A percentile compares a stretch with the other conserved stretches of the same genome.
phyloP scores from a whole-genome alignment of 2,797 vertebrate species.

The Tragelaphus oryx region DNA sequence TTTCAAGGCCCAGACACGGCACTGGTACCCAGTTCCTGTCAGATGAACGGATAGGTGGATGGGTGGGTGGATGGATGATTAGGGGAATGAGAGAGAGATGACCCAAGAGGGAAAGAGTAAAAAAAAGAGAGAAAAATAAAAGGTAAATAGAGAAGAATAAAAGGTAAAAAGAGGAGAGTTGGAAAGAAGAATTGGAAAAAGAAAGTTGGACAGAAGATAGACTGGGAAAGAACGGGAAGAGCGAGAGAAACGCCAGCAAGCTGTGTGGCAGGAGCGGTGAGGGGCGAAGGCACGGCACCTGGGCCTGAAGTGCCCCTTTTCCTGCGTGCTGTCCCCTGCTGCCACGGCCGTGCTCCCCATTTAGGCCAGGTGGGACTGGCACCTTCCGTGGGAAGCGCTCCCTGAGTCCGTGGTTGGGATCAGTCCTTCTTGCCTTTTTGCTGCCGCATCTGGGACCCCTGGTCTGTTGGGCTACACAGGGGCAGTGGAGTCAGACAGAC shows the following conservation, averaged over 20 bases:
- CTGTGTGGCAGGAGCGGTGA: too few relatives aligned
- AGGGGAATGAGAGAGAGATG: not conserved
- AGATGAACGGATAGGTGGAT: not conserved
- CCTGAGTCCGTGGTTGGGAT: not conserved
- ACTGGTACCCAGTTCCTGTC: not conserved
- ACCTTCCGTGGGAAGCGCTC: not conserved
- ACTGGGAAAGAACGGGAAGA: not conserved
- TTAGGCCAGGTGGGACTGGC: not conserved
- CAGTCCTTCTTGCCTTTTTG: not conserved
- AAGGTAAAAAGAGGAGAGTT: not conserved
- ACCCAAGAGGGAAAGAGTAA: not conserved
- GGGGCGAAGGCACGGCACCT: rapidly evolving
- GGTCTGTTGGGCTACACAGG: not conserved
- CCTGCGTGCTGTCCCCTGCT: not conserved
- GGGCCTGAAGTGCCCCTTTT: not conserved
- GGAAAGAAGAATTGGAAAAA: not conserved
- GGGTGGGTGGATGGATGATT: not conserved
- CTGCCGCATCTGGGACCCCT: not conserved
- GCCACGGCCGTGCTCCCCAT: rapidly evolving
- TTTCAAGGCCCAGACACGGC: not conserved
- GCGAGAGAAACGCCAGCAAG: not conserved
- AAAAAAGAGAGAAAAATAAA: not conserved
- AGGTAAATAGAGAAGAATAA: not conserved
- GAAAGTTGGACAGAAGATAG: not conserved
- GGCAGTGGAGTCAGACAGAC: too few relatives aligned